Conservation (phyloP, 2,888 invertebrate genomes). For the Callinectes sapidus region DNA sequence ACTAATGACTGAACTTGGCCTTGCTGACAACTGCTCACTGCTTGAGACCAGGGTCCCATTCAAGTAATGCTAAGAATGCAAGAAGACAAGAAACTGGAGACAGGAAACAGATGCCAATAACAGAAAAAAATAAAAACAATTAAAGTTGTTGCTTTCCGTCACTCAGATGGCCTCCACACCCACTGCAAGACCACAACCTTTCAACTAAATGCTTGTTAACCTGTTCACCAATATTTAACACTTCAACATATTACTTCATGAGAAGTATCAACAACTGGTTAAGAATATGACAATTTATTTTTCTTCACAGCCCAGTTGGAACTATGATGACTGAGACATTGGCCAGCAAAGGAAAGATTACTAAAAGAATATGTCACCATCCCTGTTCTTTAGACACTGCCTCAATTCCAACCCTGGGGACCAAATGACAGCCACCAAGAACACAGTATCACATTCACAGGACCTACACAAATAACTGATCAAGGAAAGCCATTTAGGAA, state of each 20-base stretch:
- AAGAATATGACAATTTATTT: conserved; percentile 58
- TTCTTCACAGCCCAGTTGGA: conserved; percentile 68
- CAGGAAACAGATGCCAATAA: background rate
- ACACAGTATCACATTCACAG: conserved; percentile 63
- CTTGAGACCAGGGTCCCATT: conserved; percentile 12
- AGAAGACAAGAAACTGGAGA: conserved; percentile 21
- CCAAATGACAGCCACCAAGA: conserved; percentile 60
- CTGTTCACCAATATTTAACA: conserved; percentile 43
- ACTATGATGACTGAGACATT: conserved; percentile 63
- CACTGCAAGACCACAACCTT: conserved; percentile 43
- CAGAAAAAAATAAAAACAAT: background rate
- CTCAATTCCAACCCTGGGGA: conserved; percentile 67
- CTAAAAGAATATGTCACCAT: conserved; percentile 16
- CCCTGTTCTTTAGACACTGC: conserved; percentile 53
- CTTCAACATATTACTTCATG: conserved; percentile 54
- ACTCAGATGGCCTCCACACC: conserved; percentile 34
- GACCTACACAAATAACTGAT: conserved; percentile 60
- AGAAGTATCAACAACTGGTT: conserved; percentile 61
- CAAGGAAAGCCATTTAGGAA: conserved; percentile 58
- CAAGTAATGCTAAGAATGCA: conserved; percentile 15
- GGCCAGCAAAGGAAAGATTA: conserved; percentile 58
- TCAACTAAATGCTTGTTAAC: conserved; percentile 49
- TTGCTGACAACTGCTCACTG: conserved; percentile 33
- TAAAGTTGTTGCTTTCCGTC: conserved; percentile 40
- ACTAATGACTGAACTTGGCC: conserved; percentile 34